phyloP scores from a whole-genome alignment of 2,113 vertebrate genomes.

The Talpa occidentalis region DNA sequence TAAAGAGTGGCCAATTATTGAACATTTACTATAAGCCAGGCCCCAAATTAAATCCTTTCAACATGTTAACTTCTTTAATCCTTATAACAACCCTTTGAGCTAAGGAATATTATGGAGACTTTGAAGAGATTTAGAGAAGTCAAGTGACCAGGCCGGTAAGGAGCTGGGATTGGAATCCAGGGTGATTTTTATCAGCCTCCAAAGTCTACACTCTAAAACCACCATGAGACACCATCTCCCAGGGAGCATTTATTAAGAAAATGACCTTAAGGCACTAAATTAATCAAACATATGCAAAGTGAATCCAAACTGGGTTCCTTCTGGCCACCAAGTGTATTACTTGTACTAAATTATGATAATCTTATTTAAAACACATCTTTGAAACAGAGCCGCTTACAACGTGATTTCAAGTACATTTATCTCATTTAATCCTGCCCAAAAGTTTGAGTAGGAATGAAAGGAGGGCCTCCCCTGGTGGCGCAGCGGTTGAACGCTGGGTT shows the following conservation, averaged over 20 bases:
- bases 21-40: neutral
- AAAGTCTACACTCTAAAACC: neutral
- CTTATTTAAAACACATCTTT: neutral
- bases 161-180: neutral
- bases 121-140: neutral
- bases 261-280: neutral
- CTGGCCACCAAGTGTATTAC: neutral
- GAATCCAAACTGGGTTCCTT: neutral
- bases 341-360: neutral
- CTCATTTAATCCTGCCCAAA: neutral
- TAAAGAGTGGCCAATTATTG: neutral
- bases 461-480: no score
- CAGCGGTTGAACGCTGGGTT: no score
- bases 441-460: neutral
- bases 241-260: neutral
- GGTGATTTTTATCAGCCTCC: neutral
- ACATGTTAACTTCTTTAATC: neutral
- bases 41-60: slow-evolving; percentile 11
- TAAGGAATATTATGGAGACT: neutral
- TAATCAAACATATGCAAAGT: neutral
- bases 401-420: neutral
- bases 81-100: neutral
- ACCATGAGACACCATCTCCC: neutral
- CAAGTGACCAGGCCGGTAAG: neutral
- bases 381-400: neutral